These are phyloP conservation scores for Conus canariensis DNA, from an alignment of 2,888 invertebrate genomes.

Conservation along the genomic window DNA sequence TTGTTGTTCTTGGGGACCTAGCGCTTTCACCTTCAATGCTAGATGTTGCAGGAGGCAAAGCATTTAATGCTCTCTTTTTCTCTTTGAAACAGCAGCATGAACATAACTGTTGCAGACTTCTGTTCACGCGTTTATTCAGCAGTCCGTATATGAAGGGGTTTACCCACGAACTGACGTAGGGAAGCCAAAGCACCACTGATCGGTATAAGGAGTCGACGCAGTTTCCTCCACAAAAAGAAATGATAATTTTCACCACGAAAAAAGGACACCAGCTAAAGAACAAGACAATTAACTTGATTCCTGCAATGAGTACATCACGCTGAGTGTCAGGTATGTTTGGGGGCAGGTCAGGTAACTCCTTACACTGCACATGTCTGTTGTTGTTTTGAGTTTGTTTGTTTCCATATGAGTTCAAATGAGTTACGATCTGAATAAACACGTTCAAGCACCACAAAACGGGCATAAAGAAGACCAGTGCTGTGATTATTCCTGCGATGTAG, in stretches of 20 bases:
- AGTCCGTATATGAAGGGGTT: constrained; percentile 38
- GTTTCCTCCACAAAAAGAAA: background rate
- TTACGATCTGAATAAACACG: background rate
- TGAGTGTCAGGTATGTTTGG: background rate
- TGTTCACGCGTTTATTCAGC: constrained; percentile 34
- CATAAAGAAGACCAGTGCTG: background rate
- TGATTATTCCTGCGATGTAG: background rate
- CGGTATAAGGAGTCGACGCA: background rate
- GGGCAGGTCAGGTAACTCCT: background rate
- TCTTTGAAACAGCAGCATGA: background rate
- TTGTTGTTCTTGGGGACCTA: background rate
- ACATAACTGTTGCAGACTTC: constrained; percentile 13
- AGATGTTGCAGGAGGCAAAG: background rate
- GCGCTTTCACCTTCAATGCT: background rate
- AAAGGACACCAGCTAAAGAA: constrained; percentile 34
- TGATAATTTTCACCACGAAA: constrained; percentile 13
- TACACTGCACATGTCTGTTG: background rate
- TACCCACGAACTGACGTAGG: constrained; percentile 35
- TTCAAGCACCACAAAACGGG: background rate
- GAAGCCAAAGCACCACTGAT: constrained; percentile 17
- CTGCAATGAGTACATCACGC: background rate
- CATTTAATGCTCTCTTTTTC: background rate
- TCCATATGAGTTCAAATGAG: background rate
- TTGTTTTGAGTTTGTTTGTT: too few relatives aligned
- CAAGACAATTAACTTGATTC: constrained; percentile 26